Conservation (phyloP, 37 sponge, comb jelly and placozoan species). For the Geodia barretti region DNA sequence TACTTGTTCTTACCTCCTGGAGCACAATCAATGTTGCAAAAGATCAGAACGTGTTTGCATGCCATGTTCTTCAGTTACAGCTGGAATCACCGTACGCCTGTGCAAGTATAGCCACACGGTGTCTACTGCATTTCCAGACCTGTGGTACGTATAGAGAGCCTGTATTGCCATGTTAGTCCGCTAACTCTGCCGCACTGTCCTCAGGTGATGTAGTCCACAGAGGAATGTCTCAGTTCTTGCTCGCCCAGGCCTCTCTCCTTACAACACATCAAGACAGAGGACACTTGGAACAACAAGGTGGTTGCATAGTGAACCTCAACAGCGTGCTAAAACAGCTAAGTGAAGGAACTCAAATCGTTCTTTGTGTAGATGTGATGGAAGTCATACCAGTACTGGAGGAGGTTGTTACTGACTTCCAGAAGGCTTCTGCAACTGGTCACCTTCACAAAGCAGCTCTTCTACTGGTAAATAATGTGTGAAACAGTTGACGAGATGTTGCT, state of each 20-base stretch:
- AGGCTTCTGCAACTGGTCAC: neutral
- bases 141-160: neutral
- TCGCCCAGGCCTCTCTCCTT: constrained; percentile 7
- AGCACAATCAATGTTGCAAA: too few species aligned
- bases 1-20: too few species aligned
- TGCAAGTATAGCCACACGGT: neutral
- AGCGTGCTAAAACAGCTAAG: too few species aligned
- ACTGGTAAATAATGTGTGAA: neutral
- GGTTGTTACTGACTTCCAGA: neutral
- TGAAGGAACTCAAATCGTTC: too few species aligned
- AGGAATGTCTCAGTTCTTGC: neutral
- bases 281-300: neutral
- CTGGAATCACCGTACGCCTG: neutral
- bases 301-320: too few species aligned
- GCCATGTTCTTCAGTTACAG: constrained; percentile 2
- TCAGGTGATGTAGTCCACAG: neutral
- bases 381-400: neutral
- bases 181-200: neutral
- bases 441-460: neutral
- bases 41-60: too few species aligned
- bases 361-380: neutral
- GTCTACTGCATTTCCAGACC: constrained; percentile 6
- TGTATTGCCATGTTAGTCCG: neutral
- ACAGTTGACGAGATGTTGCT: too few species aligned
- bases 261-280: neutral